A percentile compares a stretch with the other conserved stretches of the same genome.
Conservation (phyloP, 2,113 vertebrate genomes). For the Osmerus mordax region DNA sequence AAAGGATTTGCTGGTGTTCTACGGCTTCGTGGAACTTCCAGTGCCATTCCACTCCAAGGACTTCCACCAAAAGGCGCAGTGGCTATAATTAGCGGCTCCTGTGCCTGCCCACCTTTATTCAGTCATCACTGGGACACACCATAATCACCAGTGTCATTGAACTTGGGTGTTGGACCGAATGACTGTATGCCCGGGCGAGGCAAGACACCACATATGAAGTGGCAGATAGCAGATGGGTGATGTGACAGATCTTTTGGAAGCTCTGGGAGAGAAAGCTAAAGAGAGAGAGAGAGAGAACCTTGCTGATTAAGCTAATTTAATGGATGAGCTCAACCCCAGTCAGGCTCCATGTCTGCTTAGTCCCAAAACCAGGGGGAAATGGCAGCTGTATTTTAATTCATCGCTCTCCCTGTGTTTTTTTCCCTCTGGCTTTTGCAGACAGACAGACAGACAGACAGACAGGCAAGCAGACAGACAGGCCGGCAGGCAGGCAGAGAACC, state of each 20-base stretch:
- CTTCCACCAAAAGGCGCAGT: neutral
- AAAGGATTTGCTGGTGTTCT: no score
- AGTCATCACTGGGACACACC: neutral
- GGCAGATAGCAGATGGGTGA: slow-evolving; percentile 41
- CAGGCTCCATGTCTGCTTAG: slow-evolving; percentile 15
- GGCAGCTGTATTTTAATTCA: neutral
- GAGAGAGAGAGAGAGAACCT: slow-evolving; percentile 5
- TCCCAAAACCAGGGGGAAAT: neutral
- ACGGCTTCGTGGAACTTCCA: no score
- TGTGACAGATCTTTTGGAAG: slow-evolving; percentile 32
- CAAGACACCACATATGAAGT: neutral
- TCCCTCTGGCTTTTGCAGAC: no score
- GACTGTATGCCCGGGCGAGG: neutral
- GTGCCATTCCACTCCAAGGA: no score
- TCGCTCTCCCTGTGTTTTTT: no score
- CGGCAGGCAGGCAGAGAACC: neutral
- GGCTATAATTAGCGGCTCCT: neutral
- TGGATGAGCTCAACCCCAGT: slow-evolving; percentile 31
- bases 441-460: neutral
- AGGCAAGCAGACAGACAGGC: neutral
- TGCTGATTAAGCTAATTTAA: slow-evolving; percentile 36
- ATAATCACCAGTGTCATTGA: neutral
- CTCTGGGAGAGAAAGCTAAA: neutral
- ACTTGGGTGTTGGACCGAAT: neutral
- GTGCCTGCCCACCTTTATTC: neutral